A percentile compares a stretch with the other conserved stretches of the same genome.
These are phyloP conservation scores for Tachyglossus aculeatus DNA, from an alignment of 2,797 vertebrate species.

Conservation along the genomic window DNA sequence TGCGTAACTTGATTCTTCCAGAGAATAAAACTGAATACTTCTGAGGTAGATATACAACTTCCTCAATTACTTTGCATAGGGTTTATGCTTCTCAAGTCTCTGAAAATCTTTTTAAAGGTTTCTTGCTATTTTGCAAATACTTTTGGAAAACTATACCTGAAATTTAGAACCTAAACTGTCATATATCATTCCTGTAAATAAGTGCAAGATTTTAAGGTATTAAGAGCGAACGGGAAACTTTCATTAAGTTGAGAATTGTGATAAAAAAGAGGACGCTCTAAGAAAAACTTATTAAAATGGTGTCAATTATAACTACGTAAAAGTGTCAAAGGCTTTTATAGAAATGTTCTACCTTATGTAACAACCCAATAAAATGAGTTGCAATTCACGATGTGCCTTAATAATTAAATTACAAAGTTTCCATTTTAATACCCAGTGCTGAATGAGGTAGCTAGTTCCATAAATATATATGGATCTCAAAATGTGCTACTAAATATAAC, in stretches of 20 bases:
- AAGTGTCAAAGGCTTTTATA: neutral
- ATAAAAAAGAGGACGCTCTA: neutral
- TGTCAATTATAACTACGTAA: no score
- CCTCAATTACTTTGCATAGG: no score
- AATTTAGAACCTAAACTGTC: neutral
- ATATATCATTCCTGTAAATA: conserved; percentile 35
- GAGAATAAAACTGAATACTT: no score
- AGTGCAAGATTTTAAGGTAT: neutral
- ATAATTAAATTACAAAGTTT: no score
- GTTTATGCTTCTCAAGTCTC: neutral
- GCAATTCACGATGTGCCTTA: no score
- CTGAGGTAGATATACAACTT: no score
- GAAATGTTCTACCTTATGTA: neutral
- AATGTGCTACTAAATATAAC: no score
- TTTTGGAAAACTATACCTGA: neutral
- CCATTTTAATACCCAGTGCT: no score
- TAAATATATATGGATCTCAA: no score
- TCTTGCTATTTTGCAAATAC: neutral
- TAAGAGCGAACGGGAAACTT: neutral
- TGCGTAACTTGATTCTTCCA: no score
- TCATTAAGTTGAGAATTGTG: neutral
- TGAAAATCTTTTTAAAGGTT: neutral
- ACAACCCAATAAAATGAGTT: no score
- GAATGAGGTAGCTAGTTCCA: no score
- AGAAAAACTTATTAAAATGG: neutral